phyloP scores from a whole-genome alignment of 2,113 vertebrate genomes.

The Sylvia atricapilla region DNA sequence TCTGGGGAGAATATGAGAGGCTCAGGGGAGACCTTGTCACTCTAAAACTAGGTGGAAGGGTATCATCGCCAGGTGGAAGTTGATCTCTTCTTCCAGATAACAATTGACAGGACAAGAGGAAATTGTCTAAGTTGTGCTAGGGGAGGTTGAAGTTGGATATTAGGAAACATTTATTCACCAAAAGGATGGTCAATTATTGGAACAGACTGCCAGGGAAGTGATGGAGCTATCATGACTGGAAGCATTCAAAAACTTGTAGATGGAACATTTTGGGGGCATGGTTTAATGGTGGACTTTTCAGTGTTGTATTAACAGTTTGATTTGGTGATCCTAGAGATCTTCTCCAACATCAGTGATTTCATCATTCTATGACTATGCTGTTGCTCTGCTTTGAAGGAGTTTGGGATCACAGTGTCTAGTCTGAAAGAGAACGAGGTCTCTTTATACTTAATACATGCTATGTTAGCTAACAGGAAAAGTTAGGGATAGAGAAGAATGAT shows the following conservation, averaged over 20 bases:
- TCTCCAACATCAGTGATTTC: not conserved
- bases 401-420: not conserved
- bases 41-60: not conserved
- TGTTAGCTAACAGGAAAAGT: not conserved
- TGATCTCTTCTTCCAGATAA: not conserved
- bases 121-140: not conserved
- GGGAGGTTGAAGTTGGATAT: not conserved
- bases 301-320: not conserved
- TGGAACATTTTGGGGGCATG: not conserved
- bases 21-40: not conserved
- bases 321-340: not conserved
- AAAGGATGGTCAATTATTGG: not conserved
- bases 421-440: not conserved
- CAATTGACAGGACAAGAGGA: not conserved
- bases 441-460: not conserved
- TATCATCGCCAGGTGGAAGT: not conserved
- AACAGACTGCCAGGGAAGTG: not conserved
- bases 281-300: not conserved
- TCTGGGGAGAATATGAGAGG: not conserved
- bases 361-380: not conserved
- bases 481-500: not conserved
- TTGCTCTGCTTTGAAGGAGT: not conserved
- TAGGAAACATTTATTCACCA: not conserved
- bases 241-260: not conserved
- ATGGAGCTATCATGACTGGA: not conserved